phyloP scores from a whole-genome alignment of 2,888 invertebrate genomes.

The Tiliacea citrago region DNA sequence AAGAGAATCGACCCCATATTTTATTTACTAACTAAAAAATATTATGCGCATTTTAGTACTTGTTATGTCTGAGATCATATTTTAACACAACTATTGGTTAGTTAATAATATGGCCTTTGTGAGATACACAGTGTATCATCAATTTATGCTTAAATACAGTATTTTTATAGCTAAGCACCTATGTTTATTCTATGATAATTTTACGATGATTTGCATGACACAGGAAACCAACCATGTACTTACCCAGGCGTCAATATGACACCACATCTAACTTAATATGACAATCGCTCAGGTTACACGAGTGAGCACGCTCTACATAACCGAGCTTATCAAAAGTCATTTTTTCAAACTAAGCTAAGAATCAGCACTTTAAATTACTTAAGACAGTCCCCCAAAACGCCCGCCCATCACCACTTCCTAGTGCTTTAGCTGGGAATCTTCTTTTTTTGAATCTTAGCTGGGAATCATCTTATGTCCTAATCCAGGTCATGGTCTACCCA shows the following conservation, averaged over 20 bases:
- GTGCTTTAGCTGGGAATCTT: too few species aligned
- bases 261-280: background rate
- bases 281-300: background rate
- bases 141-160: constrained; percentile 12
- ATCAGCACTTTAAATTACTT: too few species aligned
- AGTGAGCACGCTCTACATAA: too few species aligned
- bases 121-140: constrained; percentile 1
- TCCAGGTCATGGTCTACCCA: too few species aligned
- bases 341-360: too few species aligned
- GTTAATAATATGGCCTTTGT: constrained; percentile 38
- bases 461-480: too few species aligned
- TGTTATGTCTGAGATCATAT: constrained; percentile 46
- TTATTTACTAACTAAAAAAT: background rate
- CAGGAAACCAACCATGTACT: background rate
- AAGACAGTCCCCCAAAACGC: too few species aligned
- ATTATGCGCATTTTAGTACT: constrained; percentile 43
- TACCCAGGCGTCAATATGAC: background rate
- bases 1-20: background rate
- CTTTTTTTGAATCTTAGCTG: too few species aligned
- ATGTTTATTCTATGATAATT: background rate
- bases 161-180: constrained; percentile 1
- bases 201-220: background rate
- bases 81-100: constrained; percentile 32
- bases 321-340: too few species aligned
- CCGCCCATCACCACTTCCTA: too few species aligned